Conservation (phyloP, 2,113 vertebrate species). For the Hymenochirus boettgeri region DNA sequence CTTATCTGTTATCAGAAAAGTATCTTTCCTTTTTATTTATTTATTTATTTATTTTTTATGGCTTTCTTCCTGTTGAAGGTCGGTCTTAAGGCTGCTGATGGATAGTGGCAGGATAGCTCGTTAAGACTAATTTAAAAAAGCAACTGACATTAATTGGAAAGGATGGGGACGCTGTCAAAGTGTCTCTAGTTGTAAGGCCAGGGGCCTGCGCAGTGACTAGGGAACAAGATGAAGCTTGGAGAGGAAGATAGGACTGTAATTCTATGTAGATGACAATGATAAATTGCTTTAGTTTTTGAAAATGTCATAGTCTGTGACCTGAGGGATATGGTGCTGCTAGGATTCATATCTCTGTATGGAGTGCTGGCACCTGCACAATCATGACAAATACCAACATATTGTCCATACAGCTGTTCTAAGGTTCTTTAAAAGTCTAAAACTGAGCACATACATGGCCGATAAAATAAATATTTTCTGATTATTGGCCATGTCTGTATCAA, state of each 20-base stretch:
- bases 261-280: constrained; percentile 27
- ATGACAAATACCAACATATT: not conserved
- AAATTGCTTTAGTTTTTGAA: constrained; percentile 33
- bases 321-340: constrained; percentile 32
- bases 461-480: too few species aligned
- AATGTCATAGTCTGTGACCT: constrained; percentile 34
- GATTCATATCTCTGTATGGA: not conserved
- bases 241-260: not conserved
- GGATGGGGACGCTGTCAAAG: constrained; percentile 38
- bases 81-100: constrained; percentile 35
- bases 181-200: constrained; percentile 25
- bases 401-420: too few species aligned
- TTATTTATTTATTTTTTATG: constrained; percentile 14
- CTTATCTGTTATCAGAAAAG: too few species aligned
- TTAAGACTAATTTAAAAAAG: constrained; percentile 42
- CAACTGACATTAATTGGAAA: constrained; percentile 36
- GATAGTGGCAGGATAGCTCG: constrained; percentile 33
- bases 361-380: not conserved
- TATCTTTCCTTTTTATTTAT: too few species aligned
- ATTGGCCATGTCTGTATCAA: too few species aligned
- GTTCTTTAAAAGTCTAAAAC: too few species aligned
- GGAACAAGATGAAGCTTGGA: constrained; percentile 9
- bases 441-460: too few species aligned
- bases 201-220: constrained; percentile 13
- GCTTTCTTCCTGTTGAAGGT: constrained; percentile 25